A percentile compares a stretch with the other conserved stretches of the same genome.
phyloP scores from a whole-genome alignment of 64 coral and sea anemone species.

The Montipora cactus region DNA sequence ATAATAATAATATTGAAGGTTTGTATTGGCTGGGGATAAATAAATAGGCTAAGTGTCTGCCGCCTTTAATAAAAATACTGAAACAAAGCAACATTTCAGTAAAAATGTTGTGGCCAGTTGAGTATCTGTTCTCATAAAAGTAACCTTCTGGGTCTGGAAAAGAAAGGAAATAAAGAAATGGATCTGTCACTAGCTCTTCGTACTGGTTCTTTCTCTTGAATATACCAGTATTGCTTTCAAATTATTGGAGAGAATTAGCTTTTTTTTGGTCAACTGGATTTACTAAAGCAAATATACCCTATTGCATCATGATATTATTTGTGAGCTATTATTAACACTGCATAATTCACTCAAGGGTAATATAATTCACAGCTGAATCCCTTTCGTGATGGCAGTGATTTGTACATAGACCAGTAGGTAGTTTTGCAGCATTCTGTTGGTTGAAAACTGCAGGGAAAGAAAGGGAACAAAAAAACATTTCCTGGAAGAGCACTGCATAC shows the following conservation, averaged over 20 bases:
- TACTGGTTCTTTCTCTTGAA: too few species aligned
- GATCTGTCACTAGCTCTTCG: too few species aligned
- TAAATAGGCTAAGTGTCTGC: background rate
- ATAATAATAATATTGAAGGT: background rate
- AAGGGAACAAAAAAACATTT: background rate
- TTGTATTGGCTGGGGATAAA: background rate
- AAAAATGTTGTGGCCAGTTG: too few species aligned
- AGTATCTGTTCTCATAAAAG: too few species aligned
- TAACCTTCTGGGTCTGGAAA: too few species aligned
- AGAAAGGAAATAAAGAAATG: too few species aligned
- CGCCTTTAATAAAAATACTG: too few species aligned
- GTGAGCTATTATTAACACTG: background rate
- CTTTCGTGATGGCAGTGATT: background rate
- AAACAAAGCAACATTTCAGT: too few species aligned
- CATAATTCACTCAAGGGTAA: background rate
- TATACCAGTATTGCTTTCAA: too few species aligned
- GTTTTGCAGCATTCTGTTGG: background rate
- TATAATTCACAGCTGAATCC: background rate
- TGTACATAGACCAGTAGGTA: constrained; percentile 23
- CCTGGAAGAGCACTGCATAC: constrained; percentile 17
- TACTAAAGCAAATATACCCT: background rate
- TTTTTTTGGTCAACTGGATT: background rate
- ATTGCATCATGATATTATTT: too few species aligned
- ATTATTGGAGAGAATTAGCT: background rate
- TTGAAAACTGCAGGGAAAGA: constrained; percentile 16